Evolutionary conservation across 2,888 invertebrate species (phyloP), one percentile per base, ranked within the genome.

Genomic region (Drosophila nr. perissopoda): DNA sequence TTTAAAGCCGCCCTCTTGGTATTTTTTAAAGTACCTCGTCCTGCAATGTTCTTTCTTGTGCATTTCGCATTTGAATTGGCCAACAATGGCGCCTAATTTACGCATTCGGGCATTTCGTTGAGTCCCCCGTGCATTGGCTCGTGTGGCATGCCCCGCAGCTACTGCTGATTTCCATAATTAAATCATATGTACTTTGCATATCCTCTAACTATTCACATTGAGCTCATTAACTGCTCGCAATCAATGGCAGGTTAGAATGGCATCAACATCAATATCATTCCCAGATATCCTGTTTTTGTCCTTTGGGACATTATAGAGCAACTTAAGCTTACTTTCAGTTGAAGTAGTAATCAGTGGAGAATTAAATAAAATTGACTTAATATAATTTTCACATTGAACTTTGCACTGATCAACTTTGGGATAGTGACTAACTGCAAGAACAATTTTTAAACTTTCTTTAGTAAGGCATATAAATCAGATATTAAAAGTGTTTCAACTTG

Each of bases 131-230:
- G 87, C 74, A 80, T 81, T 63, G 59, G 13, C 45, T 64, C 56
- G 58, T 60, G 72, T 78, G 76, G 31, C 78, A 75, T 70, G 52
- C 62, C 69, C 49, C 2, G 48, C 21, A 53, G 69, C 78, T 34
- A 45, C 54, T 71, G 76, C 54, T 74, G 78, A 74, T 72, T 74
- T 74, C 73, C 86, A 75, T 89, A 89, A 87, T 87, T 87, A 89
- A 87, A 87, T 87, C 89, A 87, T 89, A 87, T 80, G 65, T 76
- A 80, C 72, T 87, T 89, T 87, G 85, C 89, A 89, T 87, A 87
- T 80, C 49, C 72, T 61, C 57, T 76, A 87, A 83, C 75, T 70
- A 80, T 65, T 73, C 63, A 66, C 88, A 82, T 76, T 89, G 80
- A 74, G 79, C 87, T 87, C 88, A 89, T 87, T 87, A 87, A 76